Evolutionary conservation across 1,140 invertebrate species (phyloP), one percentile per base, ranked within the genome.

Genomic region (Kradibia gibbosae): DNA sequence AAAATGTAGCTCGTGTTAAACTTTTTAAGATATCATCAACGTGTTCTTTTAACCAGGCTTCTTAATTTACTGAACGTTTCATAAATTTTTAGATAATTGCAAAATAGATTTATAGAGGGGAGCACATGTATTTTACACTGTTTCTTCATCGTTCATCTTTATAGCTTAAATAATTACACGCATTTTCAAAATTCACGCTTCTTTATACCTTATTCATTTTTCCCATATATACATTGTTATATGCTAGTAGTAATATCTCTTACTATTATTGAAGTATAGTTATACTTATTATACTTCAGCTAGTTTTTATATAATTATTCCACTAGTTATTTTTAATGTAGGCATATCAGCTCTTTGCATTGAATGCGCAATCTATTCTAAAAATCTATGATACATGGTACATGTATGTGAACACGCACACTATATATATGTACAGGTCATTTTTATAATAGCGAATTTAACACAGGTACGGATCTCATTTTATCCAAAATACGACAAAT

Each of bases 391-490:
- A 39, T 67, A 67, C 62, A 67, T 67, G 7, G 25, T 53, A 55
- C 22, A 70, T 22, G 53, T 34, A n/a, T n/a, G 42, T 57, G 17
- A 42, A 60, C 73, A 36, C 28, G 57, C 39, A 36, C 73, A 57
- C 31, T 20, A 31, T 75, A n/a, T 74, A 75, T 81, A n/a, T n/a
- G 42, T 80, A 80, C 79, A 81, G 48, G 34, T 81, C 42, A 75
- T 50, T 74, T 80, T 74, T 80, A 36, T 39, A 80, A 80, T 79
- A 48, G 78, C 78, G 67, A 72, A 79, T 39, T n/a, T 60, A 79
- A 79, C 53, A 60, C 48, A 79, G 78, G 67, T 79, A 72, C 78
- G 53, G 34, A 36, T 71, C 71, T 78, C 53, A 13, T 71, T 7
- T 71, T 28, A 34, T 36, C 65, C 39, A 17, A 62, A 77, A 75